A percentile compares a stretch with the other conserved stretches of the same genome.
These are phyloP conservation scores for Hydra vulgaris DNA, from an alignment of 30 jellyfish, hydroid and myxozoan genomes.

Conservation along the genomic window DNA sequence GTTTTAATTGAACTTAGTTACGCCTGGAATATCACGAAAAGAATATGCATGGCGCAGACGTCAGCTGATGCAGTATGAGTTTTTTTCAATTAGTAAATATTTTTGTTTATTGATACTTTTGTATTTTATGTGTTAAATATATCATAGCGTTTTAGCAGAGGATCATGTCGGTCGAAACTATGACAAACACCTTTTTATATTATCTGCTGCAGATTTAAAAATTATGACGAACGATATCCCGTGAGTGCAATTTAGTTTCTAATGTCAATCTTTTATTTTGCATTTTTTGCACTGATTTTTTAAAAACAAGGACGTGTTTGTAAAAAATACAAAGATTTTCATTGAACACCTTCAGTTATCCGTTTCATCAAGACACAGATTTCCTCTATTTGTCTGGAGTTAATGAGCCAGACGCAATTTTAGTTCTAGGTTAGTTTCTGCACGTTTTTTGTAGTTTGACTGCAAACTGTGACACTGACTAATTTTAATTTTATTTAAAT, in stretches of 20 bases:
- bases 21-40: slow-evolving; percentile 55
- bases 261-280: too few relatives aligned
- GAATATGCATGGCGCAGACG: slow-evolving; percentile 44
- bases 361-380: slow-evolving; percentile 80
- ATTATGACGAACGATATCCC: slow-evolving; percentile 77
- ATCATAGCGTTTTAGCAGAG: slow-evolving; percentile 46
- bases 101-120: neutral
- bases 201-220: slow-evolving; percentile 51
- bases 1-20: slow-evolving; percentile 21
- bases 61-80: slow-evolving; percentile 30
- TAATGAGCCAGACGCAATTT: slow-evolving; percentile 73
- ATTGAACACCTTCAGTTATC: too few relatives aligned
- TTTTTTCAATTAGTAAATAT: too few relatives aligned
- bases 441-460: neutral
- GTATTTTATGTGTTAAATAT: too few relatives aligned
- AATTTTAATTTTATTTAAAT: too few relatives aligned
- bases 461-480: neutral
- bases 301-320: too few relatives aligned
- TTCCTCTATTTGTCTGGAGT: slow-evolving; percentile 73
- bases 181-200: slow-evolving; percentile 40
- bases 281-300: too few relatives aligned
- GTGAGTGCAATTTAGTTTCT: slow-evolving; percentile 27
- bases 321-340: too few relatives aligned
- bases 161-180: slow-evolving; percentile 26
- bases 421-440: slow-evolving; percentile 50